A percentile compares a stretch with the other conserved stretches of the same genome.
Conservation (phyloP, 30 jellyfish, hydroid and myxozoan species). For the Catostylus mosaicus region DNA sequence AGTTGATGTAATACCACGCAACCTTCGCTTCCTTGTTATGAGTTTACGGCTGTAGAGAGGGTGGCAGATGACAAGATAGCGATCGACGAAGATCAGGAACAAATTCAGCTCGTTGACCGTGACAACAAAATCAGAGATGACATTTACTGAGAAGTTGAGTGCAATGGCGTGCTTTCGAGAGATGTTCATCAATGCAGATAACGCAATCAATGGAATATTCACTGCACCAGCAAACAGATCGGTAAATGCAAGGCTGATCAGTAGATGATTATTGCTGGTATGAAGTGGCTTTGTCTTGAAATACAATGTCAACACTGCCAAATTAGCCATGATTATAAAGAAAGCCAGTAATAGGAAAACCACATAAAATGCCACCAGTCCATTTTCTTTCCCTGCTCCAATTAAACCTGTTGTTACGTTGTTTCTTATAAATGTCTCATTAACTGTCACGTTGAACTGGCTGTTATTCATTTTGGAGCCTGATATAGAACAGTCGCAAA, state of each 20-base stretch:
- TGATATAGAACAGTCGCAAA: too few species aligned
- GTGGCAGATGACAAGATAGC: slow-evolving; percentile 62
- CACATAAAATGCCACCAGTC: slow-evolving; percentile 14
- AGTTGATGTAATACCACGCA: slow-evolving; percentile 2
- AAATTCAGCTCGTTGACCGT: slow-evolving; percentile 62
- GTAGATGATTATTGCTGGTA: slow-evolving; percentile 48
- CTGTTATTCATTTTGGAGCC: background rate
- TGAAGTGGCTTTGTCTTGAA: slow-evolving; percentile 51
- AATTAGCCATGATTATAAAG: slow-evolving; percentile 42
- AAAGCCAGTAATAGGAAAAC: slow-evolving; percentile 49
- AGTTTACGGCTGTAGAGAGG: slow-evolving; percentile 59
- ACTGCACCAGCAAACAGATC: slow-evolving; percentile 58
- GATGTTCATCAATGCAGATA: slow-evolving; percentile 35
- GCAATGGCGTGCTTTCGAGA: background rate
- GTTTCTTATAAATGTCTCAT: background rate
- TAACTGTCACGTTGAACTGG: background rate
- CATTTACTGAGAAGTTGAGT: slow-evolving; percentile 40
- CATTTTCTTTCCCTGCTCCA: background rate
- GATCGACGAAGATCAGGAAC: slow-evolving; percentile 62
- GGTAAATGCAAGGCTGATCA: slow-evolving; percentile 68
- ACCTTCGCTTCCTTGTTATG: slow-evolving; percentile 26
- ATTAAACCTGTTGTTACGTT: background rate
- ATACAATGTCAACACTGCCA: slow-evolving; percentile 36
- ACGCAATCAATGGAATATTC: slow-evolving; percentile 47
- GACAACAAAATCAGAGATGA: slow-evolving; percentile 52